Evolutionary conservation across 2,113 vertebrate species (phyloP).

Genomic region (Clarias gariepinus): DNA sequence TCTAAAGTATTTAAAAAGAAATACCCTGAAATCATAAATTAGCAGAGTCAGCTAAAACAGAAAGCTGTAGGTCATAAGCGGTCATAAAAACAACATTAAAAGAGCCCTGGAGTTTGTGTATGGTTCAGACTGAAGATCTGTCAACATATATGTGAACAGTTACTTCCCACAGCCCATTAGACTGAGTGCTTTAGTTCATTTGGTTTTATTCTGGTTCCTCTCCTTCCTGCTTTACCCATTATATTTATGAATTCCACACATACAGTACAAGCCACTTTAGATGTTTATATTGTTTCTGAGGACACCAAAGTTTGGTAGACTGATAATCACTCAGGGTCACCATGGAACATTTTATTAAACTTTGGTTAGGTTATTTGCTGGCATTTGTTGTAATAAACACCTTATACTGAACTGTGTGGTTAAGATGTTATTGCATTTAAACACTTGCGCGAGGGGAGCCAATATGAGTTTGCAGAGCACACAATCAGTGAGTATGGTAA

Average conservation of each 20-base stretch:
- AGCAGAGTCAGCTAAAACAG: neutral
- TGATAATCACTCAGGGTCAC: neutral
- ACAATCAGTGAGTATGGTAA: neutral
- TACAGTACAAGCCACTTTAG: neutral
- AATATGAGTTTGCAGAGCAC: neutral
- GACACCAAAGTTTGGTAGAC: neutral
- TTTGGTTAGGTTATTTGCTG: neutral
- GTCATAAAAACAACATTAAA: neutral
- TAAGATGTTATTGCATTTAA: neutral
- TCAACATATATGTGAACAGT: neutral
- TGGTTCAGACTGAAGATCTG: neutral
- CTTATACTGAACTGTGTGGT: neutral
- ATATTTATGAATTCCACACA: neutral
- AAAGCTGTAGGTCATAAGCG: neutral
- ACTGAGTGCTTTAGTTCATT: neutral
- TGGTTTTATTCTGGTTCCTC: neutral
- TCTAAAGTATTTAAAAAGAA: neutral
- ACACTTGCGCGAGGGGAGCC: neutral
- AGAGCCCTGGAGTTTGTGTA: neutral
- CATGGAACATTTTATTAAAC: neutral
- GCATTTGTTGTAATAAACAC: neutral
- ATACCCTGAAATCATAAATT: neutral
- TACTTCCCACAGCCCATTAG: conserved; percentile 20
- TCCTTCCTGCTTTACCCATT: neutral
- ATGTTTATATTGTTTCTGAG: neutral